phyloP scores from a whole-genome alignment of 1,140 invertebrate genomes.

The Caenorhabditis inopinata region DNA sequence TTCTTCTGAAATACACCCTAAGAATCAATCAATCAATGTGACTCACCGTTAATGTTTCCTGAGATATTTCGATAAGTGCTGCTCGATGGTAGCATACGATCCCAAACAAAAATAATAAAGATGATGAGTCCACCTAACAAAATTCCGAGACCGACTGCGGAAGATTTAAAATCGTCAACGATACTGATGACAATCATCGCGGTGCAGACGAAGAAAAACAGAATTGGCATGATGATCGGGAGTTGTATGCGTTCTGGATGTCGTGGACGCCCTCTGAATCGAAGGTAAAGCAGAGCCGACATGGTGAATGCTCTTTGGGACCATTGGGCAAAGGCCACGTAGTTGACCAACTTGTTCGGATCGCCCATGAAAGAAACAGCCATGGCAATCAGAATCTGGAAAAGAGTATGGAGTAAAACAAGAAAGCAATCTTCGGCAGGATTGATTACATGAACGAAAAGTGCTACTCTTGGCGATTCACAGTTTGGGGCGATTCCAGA shows the following conservation, averaged over 20 bases:
- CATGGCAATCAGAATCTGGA: conserved; percentile 43
- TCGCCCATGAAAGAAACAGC: conserved; percentile 45
- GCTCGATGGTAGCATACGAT: conserved; percentile 18
- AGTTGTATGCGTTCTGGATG: conserved; percentile 43
- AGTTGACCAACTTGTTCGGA: conserved; percentile 40
- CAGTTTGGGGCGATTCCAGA: conserved; percentile 34
- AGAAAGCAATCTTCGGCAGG: background rate
- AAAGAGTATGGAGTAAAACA: background rate
- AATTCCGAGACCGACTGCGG: conserved; percentile 37
- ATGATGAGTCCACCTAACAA: conserved; percentile 30
- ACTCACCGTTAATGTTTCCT: conserved; percentile 23
- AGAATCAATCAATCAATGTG: background rate
- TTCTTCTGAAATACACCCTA: background rate
- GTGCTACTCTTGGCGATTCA: conserved; percentile 46
- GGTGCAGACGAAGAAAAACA: conserved; percentile 45
- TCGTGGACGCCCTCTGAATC: conserved; percentile 20
- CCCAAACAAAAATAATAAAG: conserved; percentile 37
- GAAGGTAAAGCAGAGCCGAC: conserved; percentile 32
- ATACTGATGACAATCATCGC: conserved; percentile 40
- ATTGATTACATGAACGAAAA: conserved; percentile 41
- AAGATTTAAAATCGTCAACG: conserved; percentile 27
- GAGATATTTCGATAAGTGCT: background rate
- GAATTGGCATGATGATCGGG: conserved; percentile 46
- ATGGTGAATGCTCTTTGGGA: conserved; percentile 37
- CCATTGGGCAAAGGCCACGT: conserved; percentile 42